Percentiles rank a stretch among this genome's conserved stretches.
These are phyloP conservation scores for Haliclona indistincta DNA, from an alignment of 37 sponge, comb jelly and placozoan species.

Conservation along the genomic window DNA sequence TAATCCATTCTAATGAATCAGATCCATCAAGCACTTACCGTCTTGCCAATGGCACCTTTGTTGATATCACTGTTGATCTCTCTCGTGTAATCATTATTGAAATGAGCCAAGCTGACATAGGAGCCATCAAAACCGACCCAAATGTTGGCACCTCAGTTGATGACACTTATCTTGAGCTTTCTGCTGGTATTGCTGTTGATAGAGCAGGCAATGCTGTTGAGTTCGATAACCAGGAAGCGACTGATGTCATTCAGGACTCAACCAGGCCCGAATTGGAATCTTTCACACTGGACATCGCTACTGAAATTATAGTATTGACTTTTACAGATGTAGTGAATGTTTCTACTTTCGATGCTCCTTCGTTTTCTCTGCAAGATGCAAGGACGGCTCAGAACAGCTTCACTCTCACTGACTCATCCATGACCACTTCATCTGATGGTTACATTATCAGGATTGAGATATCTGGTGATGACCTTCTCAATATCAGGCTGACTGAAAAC, in stretches of 20 bases:
- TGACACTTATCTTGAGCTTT: constrained; percentile 58
- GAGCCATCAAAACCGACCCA: constrained; percentile 54
- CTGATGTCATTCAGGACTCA: constrained; percentile 53
- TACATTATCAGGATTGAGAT: constrained; percentile 66
- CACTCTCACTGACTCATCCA: constrained; percentile 30
- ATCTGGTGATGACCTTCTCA: constrained; percentile 73
- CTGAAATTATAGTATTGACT: constrained; percentile 66
- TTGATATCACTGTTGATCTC: constrained; percentile 7
- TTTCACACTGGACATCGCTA: constrained; percentile 76
- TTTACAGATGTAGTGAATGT: constrained; percentile 87
- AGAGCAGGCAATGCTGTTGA: constrained; percentile 34
- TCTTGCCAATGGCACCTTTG: constrained; percentile 33
- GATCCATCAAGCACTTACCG: constrained; percentile 24
- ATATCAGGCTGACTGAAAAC: constrained; percentile 58
- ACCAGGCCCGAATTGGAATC: constrained; percentile 67
- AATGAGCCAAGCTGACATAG: constrained; percentile 49
- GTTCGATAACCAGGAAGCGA: constrained; percentile 22
- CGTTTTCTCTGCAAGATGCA: constrained; percentile 78
- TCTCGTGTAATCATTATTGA: constrained; percentile 42
- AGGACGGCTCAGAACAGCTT: constrained; percentile 3
- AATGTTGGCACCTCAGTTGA: constrained; percentile 35
- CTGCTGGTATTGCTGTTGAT: constrained; percentile 34
- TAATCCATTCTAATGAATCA: constrained; percentile 43
- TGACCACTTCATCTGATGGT: constrained; percentile 48
- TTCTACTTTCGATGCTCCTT: constrained; percentile 69